Base-by-base conservation (phyloP, 2,797 vertebrate species). In the Pachyuromys duprasi region DNA sequence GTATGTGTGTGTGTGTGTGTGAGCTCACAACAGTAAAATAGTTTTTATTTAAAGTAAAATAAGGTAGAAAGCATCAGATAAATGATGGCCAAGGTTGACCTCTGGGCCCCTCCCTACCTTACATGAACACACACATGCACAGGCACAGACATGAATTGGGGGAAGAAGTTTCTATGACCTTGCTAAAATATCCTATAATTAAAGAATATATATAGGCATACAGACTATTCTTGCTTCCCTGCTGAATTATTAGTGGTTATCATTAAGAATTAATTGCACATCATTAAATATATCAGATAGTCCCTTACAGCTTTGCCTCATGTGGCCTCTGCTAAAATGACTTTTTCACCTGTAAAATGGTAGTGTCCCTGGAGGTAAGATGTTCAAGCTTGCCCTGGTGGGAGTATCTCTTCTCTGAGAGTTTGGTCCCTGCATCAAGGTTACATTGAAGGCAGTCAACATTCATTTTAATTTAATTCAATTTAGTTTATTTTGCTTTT, bases 231-330 rank as follows among this genome's bases (percentile, higher is more conserved):
- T 81, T 90, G 31, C 89, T 75, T 89, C 72, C 78, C 53, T 86
- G 31, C 81, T 96, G 78, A 94, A 92, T 93, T 91, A 89, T 90
- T 90, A 90, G 95, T 92, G 24, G 8, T 76, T 92, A 86, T 78
- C 76, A 89, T 89, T 94, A 86, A 86, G 72, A 81, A 11, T 93
- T 93, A 67, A 69, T 92, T 69, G 24, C 4, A 63, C 78, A 39
- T 69, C 53, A 63, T 83, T 81, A 80, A 79, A 14, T 76, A 53
- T 74, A 69, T 17, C 22, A 65, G 8, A 8, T 69, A 45, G 74
- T 75, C 8, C 89, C 70, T 31, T 33, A 86, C 57, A 74, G 53
- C 8, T 76, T 33, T 60, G 88, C 65, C 67, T 65, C 63, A 18
- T 15, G 20, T 36, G 17, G 67, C 49, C 15, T 74, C 28, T 72